Percentiles rank a stretch among this genome's conserved stretches.
Conservation (phyloP, 2,888 invertebrate genomes). For the Philereme vetulata region DNA sequence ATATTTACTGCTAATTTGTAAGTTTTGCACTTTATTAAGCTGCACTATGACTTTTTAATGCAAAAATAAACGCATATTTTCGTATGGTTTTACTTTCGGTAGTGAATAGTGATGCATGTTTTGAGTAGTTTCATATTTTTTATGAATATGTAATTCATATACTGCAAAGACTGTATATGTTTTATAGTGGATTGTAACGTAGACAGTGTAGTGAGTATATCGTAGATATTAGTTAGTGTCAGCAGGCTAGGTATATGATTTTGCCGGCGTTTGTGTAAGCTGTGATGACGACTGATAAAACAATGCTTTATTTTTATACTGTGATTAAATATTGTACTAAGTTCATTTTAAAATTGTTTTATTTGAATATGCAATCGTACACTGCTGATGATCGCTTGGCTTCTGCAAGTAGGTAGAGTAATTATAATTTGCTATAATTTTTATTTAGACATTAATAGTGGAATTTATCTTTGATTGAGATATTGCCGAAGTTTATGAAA, state of each 20-base stretch:
- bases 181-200: constrained; percentile 38
- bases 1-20: constrained; percentile 16
- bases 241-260: constrained; percentile 60
- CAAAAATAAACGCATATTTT: constrained; percentile 26
- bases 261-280: constrained; percentile 67
- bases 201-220: constrained; percentile 25
- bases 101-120: constrained; percentile 25
- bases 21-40: constrained; percentile 28
- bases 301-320: constrained; percentile 82
- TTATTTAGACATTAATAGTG: constrained; percentile 45
- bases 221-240: constrained; percentile 40
- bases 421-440: constrained; percentile 56
- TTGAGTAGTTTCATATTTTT: constrained; percentile 20
- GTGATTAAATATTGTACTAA: constrained; percentile 75
- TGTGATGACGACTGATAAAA: constrained; percentile 80
- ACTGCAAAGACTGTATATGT: constrained; percentile 46
- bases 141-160: constrained; percentile 19
- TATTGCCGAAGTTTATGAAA: constrained; percentile 51
- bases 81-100: constrained; percentile 30
- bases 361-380: constrained; percentile 61
- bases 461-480: constrained; percentile 53
- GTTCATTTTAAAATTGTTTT: constrained; percentile 53
- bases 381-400: constrained; percentile 61
- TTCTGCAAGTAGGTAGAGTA: constrained; percentile 59
- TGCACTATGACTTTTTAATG: constrained; percentile 17